Evolutionary conservation across 2,113 vertebrate species (phyloP).

Genomic region (Nothoprocta perdicaria): DNA sequence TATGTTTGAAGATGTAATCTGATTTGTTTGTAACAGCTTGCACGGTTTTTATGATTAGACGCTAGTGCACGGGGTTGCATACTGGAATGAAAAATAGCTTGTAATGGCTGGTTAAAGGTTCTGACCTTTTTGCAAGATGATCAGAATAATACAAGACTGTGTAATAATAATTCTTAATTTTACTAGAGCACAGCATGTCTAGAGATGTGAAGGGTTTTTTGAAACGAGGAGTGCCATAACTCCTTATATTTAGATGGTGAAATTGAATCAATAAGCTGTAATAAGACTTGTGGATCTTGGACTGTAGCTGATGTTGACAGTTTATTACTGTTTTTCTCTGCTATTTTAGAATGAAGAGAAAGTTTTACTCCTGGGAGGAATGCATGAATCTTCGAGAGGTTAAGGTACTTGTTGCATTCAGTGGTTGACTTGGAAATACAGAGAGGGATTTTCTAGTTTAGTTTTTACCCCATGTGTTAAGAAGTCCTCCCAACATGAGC

Average conservation of each 20-base stretch:
- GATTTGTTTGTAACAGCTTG: background rate
- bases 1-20: background rate
- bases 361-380: constrained; percentile 98
- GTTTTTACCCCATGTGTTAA: background rate
- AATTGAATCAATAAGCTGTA: background rate
- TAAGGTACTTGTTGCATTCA: constrained; percentile 82
- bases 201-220: background rate
- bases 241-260: background rate
- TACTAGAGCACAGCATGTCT: background rate
- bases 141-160: background rate
- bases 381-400: constrained; percentile 97
- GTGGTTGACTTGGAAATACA: background rate
- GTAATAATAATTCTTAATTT: background rate
- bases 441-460: too few relatives aligned
- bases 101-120: background rate
- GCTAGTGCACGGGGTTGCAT: background rate
- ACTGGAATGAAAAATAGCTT: background rate
- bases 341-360: constrained; percentile 92
- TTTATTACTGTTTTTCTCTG: constrained; percentile 31
- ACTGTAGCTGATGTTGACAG: background rate
- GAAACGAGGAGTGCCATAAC: background rate
- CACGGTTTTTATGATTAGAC: background rate
- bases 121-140: background rate
- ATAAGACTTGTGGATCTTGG: background rate
- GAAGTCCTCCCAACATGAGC: background rate